Percentiles rank a stretch among this genome's conserved stretches.
Conservation (phyloP, 2,888 invertebrate genomes). For the Deroplatys truncata region DNA sequence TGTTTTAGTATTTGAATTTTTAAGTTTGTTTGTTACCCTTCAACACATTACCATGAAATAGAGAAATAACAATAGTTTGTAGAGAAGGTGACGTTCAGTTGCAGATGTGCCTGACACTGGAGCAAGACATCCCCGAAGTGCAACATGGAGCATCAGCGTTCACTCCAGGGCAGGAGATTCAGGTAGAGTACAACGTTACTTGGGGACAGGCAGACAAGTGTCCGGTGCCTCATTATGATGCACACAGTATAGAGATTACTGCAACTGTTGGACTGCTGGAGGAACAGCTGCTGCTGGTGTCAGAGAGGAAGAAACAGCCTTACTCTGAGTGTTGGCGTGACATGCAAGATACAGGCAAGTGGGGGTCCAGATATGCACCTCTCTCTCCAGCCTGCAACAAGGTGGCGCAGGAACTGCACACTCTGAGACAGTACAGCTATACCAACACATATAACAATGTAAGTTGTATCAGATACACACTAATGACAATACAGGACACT, state of each 20-base stretch:
- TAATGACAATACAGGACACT: too few species aligned
- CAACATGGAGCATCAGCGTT: neutral
- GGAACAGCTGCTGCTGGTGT: slow-evolving; percentile 33
- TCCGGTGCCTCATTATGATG: neutral
- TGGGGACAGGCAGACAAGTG: neutral
- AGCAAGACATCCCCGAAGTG: neutral
- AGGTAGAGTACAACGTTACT: neutral
- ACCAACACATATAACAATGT: slow-evolving; percentile 36
- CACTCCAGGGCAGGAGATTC: neutral
- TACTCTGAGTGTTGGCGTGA: slow-evolving; percentile 9
- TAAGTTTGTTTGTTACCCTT: too few species aligned
- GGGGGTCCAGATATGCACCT: slow-evolving; percentile 28
- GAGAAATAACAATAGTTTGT: too few species aligned
- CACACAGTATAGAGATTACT: neutral
- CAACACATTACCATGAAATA: too few species aligned
- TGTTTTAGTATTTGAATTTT: too few species aligned
- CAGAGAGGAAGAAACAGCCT: slow-evolving; percentile 30
- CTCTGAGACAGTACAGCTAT: slow-evolving; percentile 35
- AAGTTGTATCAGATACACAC: too few species aligned
- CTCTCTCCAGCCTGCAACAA: slow-evolving; percentile 35
- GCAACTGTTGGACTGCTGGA: slow-evolving; percentile 27
- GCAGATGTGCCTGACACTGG: neutral
- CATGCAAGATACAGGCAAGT: neutral
- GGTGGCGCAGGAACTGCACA: slow-evolving; percentile 36
- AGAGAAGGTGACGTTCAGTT: neutral